Conservation (phyloP, 2,888 invertebrate species). For the Punctoribates punctum region DNA sequence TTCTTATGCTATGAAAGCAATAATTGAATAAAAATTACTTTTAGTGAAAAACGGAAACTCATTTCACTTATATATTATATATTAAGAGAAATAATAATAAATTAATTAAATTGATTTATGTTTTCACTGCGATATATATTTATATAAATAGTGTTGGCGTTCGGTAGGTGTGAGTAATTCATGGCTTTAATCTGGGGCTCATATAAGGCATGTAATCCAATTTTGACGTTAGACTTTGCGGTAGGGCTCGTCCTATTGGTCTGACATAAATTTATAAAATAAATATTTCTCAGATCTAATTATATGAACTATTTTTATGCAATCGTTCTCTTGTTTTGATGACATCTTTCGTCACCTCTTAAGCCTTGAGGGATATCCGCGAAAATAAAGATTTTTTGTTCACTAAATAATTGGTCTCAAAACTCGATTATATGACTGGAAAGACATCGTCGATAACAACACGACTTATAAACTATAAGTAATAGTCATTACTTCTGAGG, state of each 20-base stretch:
- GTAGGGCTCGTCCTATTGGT: neutral
- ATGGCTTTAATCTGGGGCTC: neutral
- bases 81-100: neutral
- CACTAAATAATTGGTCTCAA: slow-evolving; percentile 10
- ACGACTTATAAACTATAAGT: neutral
- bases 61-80: neutral
- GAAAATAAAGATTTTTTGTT: slow-evolving; percentile 23
- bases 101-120: slow-evolving; percentile 12
- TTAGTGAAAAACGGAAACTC: neutral
- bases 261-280: slow-evolving; percentile 15
- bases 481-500: neutral
- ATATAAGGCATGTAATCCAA: neutral
- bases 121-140: neutral
- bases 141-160: neutral
- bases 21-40: too few species aligned
- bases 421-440: slow-evolving; percentile 13
- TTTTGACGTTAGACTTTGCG: neutral
- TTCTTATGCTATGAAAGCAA: neutral
- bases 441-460: neutral
- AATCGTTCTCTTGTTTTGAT: neutral
- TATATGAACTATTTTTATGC: slow-evolving; percentile 10
- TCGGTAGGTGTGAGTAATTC: neutral
- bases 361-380: slow-evolving; percentile 36
- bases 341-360: slow-evolving; percentile 25
- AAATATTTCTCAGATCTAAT: neutral